These are phyloP conservation scores for Hesperia comma DNA, from an alignment of 2,888 invertebrate genomes.

Conservation along the genomic window DNA sequence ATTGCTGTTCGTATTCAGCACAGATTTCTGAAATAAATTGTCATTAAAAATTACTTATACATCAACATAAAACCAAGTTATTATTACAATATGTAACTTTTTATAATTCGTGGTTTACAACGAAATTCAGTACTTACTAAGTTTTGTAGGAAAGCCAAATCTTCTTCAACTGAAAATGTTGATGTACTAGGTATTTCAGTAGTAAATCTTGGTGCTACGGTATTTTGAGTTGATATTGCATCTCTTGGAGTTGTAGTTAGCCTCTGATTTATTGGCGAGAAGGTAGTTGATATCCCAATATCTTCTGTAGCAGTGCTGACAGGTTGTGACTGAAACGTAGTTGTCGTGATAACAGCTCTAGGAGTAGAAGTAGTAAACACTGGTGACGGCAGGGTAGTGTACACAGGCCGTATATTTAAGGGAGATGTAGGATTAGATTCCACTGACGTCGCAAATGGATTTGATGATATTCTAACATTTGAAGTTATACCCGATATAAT, in stretches of 20 bases:
- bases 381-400: conserved; percentile 59
- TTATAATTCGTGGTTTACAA: not conserved
- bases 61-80: not conserved
- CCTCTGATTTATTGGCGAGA: conserved; percentile 61
- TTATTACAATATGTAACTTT: not conserved
- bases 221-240: conserved; percentile 55
- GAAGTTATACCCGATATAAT: conserved; percentile 72
- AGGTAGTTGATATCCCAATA: conserved; percentile 72
- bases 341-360: conserved; percentile 57
- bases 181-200: conserved; percentile 75
- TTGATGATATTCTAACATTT: conserved; percentile 73
- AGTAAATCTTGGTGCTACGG: conserved; percentile 57
- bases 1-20: conserved; percentile 66
- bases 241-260: conserved; percentile 49
- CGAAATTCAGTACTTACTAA: conserved; percentile 72
- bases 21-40: conserved; percentile 71
- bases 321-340: conserved; percentile 59
- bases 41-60: not conserved
- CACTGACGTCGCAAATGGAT: conserved; percentile 67
- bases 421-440: conserved; percentile 71
- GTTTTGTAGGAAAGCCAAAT: conserved; percentile 84
- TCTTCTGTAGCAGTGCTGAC: conserved; percentile 56
- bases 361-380: conserved; percentile 58
- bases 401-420: conserved; percentile 66
- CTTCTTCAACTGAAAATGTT: conserved; percentile 81